These are phyloP conservation scores for Pseudotriccus pelzelni DNA, from an alignment of 2,797 vertebrate genomes.

Conservation along the genomic window DNA sequence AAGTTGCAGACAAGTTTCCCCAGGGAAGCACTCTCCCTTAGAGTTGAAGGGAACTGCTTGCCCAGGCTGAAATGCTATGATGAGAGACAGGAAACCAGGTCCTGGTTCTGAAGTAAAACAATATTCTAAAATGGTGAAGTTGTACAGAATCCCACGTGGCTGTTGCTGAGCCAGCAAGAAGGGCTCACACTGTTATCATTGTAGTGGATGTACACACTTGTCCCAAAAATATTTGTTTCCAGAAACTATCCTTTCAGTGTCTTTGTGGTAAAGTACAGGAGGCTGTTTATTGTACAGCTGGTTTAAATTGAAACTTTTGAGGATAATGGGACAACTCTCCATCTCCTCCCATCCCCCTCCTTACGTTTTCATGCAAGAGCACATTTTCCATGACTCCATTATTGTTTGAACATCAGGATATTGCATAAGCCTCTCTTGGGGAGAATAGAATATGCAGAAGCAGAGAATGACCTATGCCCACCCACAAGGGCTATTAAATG, in stretches of 20 bases:
- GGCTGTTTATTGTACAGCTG: conserved; percentile 59
- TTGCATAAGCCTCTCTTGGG: conserved; percentile 62
- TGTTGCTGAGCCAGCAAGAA: not conserved
- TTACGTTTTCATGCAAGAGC: conserved; percentile 1
- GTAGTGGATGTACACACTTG: not conserved
- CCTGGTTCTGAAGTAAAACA: not conserved
- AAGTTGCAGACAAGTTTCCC: not conserved
- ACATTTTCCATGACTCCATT: conserved; percentile 66
- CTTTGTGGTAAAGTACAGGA: conserved; percentile 41
- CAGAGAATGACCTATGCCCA: conserved; percentile 26
- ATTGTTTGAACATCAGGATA: conserved; percentile 60
- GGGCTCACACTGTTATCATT: not conserved
- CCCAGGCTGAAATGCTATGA: not conserved
- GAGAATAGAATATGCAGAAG: conserved; percentile 13
- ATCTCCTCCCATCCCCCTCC: not conserved
- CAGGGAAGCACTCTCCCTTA: not conserved
- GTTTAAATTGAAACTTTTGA: conserved; percentile 58
- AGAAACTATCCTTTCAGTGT: not conserved
- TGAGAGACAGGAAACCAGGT: not conserved
- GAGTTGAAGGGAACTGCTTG: fast-evolving
- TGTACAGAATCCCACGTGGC: not conserved
- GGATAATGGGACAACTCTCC: conserved; percentile 15
- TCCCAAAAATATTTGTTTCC: not conserved
- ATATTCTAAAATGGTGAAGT: fast-evolving
- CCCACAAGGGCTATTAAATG: conserved; percentile 16